These are phyloP conservation scores for Dendrocincla tyrannina DNA, from an alignment of 2,797 vertebrate genomes.

Conservation along the genomic window DNA sequence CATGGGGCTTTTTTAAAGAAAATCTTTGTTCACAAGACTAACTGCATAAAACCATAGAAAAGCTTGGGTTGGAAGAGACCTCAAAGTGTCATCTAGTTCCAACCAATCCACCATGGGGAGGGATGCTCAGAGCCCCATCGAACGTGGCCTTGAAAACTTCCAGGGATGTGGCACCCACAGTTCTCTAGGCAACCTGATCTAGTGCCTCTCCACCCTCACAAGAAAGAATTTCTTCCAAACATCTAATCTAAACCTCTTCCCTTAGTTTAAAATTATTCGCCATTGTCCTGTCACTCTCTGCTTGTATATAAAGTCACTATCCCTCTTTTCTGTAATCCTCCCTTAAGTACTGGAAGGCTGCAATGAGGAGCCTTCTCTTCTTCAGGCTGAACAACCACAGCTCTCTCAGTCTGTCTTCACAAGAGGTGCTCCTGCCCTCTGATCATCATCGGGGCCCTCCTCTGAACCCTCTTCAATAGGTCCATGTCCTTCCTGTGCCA, in stretches of 20 bases:
- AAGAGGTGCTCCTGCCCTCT: neutral
- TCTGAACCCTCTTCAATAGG: neutral
- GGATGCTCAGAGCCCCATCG: neutral
- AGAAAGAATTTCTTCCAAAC: neutral
- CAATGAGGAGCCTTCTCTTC: neutral
- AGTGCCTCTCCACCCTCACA: neutral
- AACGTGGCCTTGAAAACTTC: neutral
- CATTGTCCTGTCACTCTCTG: neutral
- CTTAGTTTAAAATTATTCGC: neutral
- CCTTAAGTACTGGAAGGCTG: neutral
- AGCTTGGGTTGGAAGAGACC: neutral
- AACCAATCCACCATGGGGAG: neutral
- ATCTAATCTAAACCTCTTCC: neutral
- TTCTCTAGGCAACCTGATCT: neutral
- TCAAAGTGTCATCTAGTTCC: neutral
- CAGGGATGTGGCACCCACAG: neutral
- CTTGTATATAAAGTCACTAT: neutral
- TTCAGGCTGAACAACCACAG: neutral
- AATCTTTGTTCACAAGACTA: neutral
- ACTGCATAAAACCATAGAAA: neutral
- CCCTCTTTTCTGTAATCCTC: too few species aligned
- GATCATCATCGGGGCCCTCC: neutral
- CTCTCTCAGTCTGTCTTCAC: neutral
- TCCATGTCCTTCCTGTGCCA: fast-evolving
- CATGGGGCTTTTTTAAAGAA: neutral